Percentiles rank a stretch among this genome's conserved stretches.
Conservation (phyloP, 2,113 vertebrate species). For the Gallinago undulata region DNA sequence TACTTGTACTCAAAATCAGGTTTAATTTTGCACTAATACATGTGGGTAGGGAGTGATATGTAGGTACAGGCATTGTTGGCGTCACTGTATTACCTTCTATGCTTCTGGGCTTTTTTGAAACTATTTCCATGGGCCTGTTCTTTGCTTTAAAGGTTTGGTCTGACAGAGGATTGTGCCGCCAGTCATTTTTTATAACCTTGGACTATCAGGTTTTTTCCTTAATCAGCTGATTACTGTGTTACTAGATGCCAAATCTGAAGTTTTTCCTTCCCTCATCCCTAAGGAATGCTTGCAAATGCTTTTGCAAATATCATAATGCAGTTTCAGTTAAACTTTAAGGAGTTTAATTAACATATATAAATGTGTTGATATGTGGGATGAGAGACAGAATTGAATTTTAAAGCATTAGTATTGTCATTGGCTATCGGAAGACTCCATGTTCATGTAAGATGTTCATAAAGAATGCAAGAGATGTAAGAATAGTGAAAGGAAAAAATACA, state of each 20-base stretch:
- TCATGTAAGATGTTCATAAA: neutral
- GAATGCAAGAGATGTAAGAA: neutral
- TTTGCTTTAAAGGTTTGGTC: neutral
- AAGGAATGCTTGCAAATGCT: neutral
- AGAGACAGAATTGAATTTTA: slow-evolving; percentile 8
- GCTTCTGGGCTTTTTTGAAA: neutral
- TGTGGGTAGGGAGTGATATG: neutral
- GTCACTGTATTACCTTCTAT: neutral
- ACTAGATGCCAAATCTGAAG: neutral
- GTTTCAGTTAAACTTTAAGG: slow-evolving; percentile 3
- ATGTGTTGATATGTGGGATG: neutral
- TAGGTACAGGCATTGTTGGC: neutral
- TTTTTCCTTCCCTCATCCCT: neutral
- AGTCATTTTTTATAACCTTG: neutral
- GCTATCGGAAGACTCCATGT: neutral
- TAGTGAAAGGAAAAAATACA: neutral
- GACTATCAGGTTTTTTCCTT: neutral
- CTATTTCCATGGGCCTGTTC: neutral
- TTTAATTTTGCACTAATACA: neutral
- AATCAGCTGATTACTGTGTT: neutral
- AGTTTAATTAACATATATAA: slow-evolving; percentile 18
- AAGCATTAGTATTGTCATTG: neutral
- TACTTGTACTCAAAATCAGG: neutral
- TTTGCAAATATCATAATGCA: neutral
- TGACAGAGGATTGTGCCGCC: neutral